Evolutionary conservation across 2,888 invertebrate genomes (phyloP).

Genomic region (Melikaiella ostensackeni): DNA sequence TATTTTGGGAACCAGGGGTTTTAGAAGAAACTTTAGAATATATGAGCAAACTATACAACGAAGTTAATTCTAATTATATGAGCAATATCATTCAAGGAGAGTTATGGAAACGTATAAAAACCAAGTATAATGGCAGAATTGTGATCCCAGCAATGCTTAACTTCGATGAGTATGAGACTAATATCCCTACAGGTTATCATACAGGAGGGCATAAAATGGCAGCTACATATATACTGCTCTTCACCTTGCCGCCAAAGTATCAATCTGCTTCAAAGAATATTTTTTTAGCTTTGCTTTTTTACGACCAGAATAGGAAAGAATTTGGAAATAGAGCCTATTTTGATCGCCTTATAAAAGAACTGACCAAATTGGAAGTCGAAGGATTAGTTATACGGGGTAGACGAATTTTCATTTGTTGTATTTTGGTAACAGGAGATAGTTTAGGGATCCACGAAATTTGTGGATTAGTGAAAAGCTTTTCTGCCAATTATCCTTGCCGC

Average conservation of each 20-base stretch:
- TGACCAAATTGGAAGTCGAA: background rate
- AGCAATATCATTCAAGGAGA: no score
- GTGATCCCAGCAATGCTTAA: no score
- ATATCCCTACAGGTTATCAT: slow-evolving; percentile 52
- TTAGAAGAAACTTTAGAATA: no score
- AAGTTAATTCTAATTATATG: no score
- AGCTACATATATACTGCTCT: slow-evolving; percentile 46
- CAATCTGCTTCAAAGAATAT: slow-evolving; percentile 44
- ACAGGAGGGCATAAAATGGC: slow-evolving; percentile 50
- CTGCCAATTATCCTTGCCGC: no score
- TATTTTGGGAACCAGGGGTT: no score
- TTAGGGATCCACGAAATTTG: background rate
- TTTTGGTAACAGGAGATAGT: slow-evolving; percentile 19
- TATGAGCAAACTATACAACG: no score
- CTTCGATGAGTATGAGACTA: slow-evolving; percentile 49
- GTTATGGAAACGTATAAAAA: no score
- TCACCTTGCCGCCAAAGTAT: slow-evolving; percentile 46
- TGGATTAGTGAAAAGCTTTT: no score
- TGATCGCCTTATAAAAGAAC: slow-evolving; percentile 40
- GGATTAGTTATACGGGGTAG: background rate
- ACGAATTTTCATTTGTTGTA: slow-evolving; percentile 44
- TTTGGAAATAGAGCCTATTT: slow-evolving; percentile 45
- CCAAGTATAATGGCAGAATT: no score
- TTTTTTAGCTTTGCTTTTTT: slow-evolving; percentile 47
- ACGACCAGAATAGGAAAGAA: slow-evolving; percentile 38